A percentile compares a stretch with the other conserved stretches of the same genome.
These are phyloP conservation scores for Acanthochromis polyacanthus DNA, from an alignment of 2,113 vertebrate genomes.

Conservation along the genomic window DNA sequence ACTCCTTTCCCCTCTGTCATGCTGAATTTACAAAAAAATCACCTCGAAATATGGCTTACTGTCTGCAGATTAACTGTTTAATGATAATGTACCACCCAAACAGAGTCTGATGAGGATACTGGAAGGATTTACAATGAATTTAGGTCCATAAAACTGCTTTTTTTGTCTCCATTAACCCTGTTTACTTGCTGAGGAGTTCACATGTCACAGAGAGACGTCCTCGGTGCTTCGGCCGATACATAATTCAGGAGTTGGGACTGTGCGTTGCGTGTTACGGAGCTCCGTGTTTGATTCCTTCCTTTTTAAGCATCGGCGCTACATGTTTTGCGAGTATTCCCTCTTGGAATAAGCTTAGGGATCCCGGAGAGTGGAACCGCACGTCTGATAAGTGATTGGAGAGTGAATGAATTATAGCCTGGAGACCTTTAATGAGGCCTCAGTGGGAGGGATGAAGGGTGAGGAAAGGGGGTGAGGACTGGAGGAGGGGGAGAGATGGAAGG, in stretches of 20 bases:
- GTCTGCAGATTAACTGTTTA: constrained; percentile 54
- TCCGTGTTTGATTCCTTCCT: not conserved
- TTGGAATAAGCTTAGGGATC: constrained; percentile 36
- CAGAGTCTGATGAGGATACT: constrained; percentile 10
- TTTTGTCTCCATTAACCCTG: constrained; percentile 12
- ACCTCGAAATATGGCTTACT: constrained; percentile 26
- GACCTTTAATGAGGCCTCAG: constrained; percentile 78
- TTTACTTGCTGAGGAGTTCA: constrained; percentile 27
- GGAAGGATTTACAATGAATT: not conserved
- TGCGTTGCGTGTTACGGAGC: constrained; percentile 28
- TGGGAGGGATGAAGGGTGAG: constrained; percentile 29
- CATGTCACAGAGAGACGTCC: constrained; percentile 45
- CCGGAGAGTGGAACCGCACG: constrained; percentile 46
- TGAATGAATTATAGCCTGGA: constrained; percentile 77
- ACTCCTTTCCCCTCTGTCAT: constrained; percentile 36
- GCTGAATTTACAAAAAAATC: constrained; percentile 28
- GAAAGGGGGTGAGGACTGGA: constrained; percentile 22
- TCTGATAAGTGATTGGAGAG: constrained; percentile 74
- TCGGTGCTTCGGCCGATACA: constrained; percentile 42
- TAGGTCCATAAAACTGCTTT: not conserved
- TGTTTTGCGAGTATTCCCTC: constrained; percentile 32
- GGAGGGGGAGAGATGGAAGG: no score
- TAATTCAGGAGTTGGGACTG: constrained; percentile 57
- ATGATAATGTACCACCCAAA: constrained; percentile 4
- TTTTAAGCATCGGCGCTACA: constrained; percentile 2